Conservation (phyloP, 2,888 invertebrate species). For the Eupithecia dodoneata region DNA sequence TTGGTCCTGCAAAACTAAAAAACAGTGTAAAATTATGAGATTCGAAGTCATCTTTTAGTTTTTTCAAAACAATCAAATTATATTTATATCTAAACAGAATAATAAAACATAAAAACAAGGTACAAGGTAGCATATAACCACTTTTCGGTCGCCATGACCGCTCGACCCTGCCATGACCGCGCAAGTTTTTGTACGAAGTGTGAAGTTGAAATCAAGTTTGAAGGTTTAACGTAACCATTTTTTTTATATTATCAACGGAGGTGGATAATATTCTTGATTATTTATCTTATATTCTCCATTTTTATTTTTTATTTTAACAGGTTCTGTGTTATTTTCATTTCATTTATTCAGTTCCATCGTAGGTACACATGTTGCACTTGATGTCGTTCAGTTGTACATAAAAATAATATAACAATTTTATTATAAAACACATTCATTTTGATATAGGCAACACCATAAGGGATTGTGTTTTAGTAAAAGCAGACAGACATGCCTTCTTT, state of each 20-base stretch:
- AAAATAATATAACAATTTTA: too few relatives aligned
- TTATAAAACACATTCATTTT: too few relatives aligned
- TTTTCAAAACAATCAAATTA: too few relatives aligned
- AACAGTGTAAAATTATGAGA: too few relatives aligned
- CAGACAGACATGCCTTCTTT: too few relatives aligned
- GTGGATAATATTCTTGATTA: neutral
- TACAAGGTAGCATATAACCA: conserved; percentile 15
- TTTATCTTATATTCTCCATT: neutral
- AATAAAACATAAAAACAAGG: neutral
- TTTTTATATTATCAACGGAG: neutral
- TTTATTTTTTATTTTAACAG: neutral
- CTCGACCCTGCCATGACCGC: conserved; percentile 23
- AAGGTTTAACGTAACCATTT: conserved; percentile 1
- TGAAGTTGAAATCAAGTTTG: conserved; percentile 10
- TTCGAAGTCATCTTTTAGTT: too few relatives aligned
- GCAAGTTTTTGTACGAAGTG: conserved; percentile 18
- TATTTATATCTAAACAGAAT: neutral
- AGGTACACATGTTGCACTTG: too few relatives aligned
- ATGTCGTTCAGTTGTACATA: too few relatives aligned
- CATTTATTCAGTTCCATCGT: too few relatives aligned
- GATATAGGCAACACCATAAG: too few relatives aligned
- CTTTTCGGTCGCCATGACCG: conserved; percentile 12
- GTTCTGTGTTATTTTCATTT: neutral
- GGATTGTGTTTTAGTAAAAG: too few relatives aligned
- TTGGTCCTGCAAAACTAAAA: too few relatives aligned